Conservation (phyloP, 2,888 invertebrate species). For the Ichneumoninae sp. region DNA sequence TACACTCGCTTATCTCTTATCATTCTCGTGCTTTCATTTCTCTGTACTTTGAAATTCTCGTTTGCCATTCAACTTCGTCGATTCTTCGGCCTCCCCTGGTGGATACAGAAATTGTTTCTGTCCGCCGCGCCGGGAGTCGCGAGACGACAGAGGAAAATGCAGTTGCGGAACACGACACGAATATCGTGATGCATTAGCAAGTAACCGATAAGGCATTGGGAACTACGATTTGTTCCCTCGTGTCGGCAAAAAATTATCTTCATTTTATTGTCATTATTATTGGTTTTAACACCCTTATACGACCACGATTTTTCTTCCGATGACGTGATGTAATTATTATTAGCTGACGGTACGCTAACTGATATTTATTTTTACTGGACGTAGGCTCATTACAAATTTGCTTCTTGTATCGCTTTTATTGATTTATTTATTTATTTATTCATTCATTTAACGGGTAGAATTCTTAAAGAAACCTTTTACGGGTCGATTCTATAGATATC, state of each 20-base stretch:
- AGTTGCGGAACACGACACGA: background rate
- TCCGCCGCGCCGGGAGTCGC: background rate
- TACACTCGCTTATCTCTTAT: slow-evolving; percentile 12
- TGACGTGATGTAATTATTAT: too few species aligned
- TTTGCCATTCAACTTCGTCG: slow-evolving; percentile 24
- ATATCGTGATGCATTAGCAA: background rate
- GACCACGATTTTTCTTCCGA: too few species aligned
- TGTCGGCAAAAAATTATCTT: background rate
- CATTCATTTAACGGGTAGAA: too few species aligned
- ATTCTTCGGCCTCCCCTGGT: slow-evolving; percentile 24
- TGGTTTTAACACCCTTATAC: too few species aligned
- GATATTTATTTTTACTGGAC: too few species aligned
- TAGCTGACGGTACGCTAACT: too few species aligned
- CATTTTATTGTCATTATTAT: background rate
- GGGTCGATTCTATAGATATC: too few species aligned
- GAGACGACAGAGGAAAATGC: background rate
- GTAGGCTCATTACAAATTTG: too few species aligned
- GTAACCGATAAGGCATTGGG: background rate
- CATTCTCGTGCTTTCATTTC: slow-evolving; percentile 8
- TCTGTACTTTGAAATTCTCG: slow-evolving; percentile 21
- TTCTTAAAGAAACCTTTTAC: too few species aligned
- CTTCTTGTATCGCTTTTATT: too few species aligned
- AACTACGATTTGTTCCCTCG: background rate
- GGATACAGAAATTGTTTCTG: slow-evolving; percentile 4
- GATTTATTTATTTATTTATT: too few species aligned